Evolutionary conservation across 2,888 invertebrate genomes (phyloP).

Genomic region (Erebia epiphron): DNA sequence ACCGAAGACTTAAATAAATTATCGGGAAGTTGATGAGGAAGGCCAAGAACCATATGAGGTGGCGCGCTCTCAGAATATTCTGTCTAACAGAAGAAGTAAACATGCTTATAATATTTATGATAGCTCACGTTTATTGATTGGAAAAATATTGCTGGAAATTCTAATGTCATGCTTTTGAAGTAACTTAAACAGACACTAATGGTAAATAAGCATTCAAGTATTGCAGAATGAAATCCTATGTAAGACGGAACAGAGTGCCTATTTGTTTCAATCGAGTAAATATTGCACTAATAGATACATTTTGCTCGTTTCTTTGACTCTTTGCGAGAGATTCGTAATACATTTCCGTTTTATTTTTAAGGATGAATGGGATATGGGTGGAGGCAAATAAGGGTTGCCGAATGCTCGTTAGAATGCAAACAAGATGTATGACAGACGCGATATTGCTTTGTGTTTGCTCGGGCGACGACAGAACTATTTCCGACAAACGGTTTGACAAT

Average conservation of each 20-base stretch:
- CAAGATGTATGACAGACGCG: constrained; percentile 39
- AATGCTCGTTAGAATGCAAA: constrained; percentile 40
- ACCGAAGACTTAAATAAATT: too few relatives aligned
- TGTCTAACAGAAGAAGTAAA: too few relatives aligned
- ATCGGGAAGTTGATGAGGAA: too few relatives aligned
- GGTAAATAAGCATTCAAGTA: background rate
- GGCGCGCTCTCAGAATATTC: too few relatives aligned
- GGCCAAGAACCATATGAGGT: too few relatives aligned
- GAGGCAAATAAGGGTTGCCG: constrained; percentile 27
- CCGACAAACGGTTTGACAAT: constrained; percentile 20
- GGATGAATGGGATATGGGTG: constrained; percentile 21
- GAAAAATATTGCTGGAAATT: too few relatives aligned
- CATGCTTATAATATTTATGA: too few relatives aligned
- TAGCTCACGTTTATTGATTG: too few relatives aligned
- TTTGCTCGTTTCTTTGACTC: background rate
- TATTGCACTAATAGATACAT: background rate
- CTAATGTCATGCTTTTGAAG: background rate
- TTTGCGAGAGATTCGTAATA: constrained; percentile 1
- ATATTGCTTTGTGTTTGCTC: constrained; percentile 43
- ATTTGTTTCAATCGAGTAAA: background rate
- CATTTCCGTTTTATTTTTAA: constrained; percentile 19
- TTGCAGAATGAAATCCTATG: background rate
- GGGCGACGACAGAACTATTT: constrained; percentile 32
- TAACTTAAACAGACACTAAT: background rate
- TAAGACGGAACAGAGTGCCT: background rate